Base-by-base conservation (phyloP, 92 coral and sea anemone species). In the Phymanthus crucifer region DNA sequence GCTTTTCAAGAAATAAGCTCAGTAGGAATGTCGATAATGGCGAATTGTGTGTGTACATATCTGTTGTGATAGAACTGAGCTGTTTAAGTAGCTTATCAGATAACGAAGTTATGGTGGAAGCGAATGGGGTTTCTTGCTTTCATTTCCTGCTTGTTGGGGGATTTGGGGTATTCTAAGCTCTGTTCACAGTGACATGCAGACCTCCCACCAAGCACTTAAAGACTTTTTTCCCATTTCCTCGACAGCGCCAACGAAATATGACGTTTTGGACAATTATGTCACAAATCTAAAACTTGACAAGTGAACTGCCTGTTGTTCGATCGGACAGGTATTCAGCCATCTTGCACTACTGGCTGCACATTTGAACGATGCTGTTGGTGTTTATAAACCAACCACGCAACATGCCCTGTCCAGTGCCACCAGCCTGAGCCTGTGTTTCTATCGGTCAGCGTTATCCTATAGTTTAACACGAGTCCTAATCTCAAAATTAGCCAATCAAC, bases 21-120 rank as follows among this genome's bases (percentile, higher is more conserved):
- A 52, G 57, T 13, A 12, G 78, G 66, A 74, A 74, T 74, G 78
- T 46, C 57, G 78, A 43, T 61, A 61, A 61, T n/a, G 68, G 68
- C 14, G 68, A 61, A 61, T 12, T 61, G 26, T 61, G 0, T 3
- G 33, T 61, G 29, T 61, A 24, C 19, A 61, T 61, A 61, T 61
- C 68, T 61, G 68, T 26, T 61, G 8, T 24, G 33, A 27, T 26
- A 12, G 16, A 61, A 24, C 32, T 61, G 68, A 61, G 68, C 32
- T 61, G 32, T 7, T 29, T 74, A 74, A 74, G 78, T 36, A 46
- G 78, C 48, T 74, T 43, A 74, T 43, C 78, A 48, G 66, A 74
- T 74, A 50, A 10, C 78, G 17, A 34, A 47, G 61, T 50, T 74
- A 47, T 74, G 78, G 40, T 29, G 36, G 18, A 74, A 43, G 8